A percentile compares a stretch with the other conserved stretches of the same genome.
These are phyloP conservation scores for Orchesella flavescens DNA, from an alignment of 2,888 invertebrate species.

Conservation along the genomic window DNA sequence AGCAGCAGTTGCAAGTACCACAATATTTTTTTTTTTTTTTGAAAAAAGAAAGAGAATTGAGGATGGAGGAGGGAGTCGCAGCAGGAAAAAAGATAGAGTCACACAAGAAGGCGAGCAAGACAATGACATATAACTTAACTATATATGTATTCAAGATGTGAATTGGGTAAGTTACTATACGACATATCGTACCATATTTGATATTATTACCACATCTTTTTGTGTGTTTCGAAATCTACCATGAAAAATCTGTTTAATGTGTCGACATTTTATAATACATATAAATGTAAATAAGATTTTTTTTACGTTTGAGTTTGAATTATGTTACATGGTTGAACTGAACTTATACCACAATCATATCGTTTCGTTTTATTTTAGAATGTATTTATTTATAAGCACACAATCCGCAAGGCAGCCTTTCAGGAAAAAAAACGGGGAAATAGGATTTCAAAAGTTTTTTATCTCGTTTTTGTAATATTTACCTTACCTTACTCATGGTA, in stretches of 20 bases:
- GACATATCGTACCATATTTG: slow-evolving; percentile 5
- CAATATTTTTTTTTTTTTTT: slow-evolving; percentile 33
- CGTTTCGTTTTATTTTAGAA: neutral
- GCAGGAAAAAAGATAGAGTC: slow-evolving; percentile 38
- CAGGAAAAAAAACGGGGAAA: no score
- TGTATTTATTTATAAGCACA: neutral
- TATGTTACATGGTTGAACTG: no score
- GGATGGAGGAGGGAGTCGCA: slow-evolving; percentile 1
- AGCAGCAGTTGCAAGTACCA: slow-evolving; percentile 43
- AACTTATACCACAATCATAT: no score
- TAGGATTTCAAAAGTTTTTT: no score
- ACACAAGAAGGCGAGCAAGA: slow-evolving; percentile 29
- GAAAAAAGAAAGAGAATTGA: neutral
- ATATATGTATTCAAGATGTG: slow-evolving; percentile 17
- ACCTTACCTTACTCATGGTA: no score
- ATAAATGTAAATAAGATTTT: slow-evolving; percentile 13
- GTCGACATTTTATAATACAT: neutral
- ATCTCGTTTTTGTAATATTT: no score
- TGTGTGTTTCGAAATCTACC: slow-evolving; percentile 3
- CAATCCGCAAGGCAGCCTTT: no score
- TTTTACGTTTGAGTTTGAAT: no score
- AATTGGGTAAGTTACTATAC: neutral
- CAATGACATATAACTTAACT: slow-evolving; percentile 46
- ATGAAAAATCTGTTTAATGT: slow-evolving; percentile 55
- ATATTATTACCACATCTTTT: slow-evolving; percentile 21